phyloP scores from a whole-genome alignment of 1,140 invertebrate genomes.

The Rhyacophila brunnea region DNA sequence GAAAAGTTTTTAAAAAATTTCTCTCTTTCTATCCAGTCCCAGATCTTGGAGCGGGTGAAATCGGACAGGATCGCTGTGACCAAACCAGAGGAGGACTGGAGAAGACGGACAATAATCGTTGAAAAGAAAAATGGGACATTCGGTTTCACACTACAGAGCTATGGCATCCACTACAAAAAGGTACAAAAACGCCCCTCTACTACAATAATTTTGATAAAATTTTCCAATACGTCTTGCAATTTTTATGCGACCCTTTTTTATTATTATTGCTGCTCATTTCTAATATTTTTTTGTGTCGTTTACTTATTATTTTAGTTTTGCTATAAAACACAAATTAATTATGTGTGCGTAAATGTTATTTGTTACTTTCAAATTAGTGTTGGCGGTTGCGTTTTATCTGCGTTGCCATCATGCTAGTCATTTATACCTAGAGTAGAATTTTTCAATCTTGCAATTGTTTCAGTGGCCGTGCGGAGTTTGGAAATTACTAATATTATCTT shows the following conservation, averaged over 20 bases:
- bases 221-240: not conserved
- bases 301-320: not conserved
- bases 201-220: not conserved
- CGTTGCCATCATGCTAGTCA: no score
- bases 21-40: constrained; percentile 41
- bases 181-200: no score
- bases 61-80: constrained; percentile 72
- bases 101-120: constrained; percentile 85
- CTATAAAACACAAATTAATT: no score
- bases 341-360: no score
- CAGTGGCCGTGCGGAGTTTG: no score
- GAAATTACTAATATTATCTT: no score
- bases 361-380: no score
- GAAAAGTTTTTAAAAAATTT: no score
- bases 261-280: not conserved
- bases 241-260: not conserved
- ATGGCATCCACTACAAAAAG: constrained; percentile 92
- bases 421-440: no score
- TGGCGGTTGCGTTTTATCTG: no score
- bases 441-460: no score
- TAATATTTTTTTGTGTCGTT: not conserved
- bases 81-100: constrained; percentile 79
- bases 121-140: constrained; percentile 89
- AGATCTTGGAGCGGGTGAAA: constrained; percentile 79
- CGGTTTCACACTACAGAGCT: constrained; percentile 92